Evolutionary conservation across 2,888 invertebrate species (phyloP).

Genomic region (Petrolisthes manimaculis): DNA sequence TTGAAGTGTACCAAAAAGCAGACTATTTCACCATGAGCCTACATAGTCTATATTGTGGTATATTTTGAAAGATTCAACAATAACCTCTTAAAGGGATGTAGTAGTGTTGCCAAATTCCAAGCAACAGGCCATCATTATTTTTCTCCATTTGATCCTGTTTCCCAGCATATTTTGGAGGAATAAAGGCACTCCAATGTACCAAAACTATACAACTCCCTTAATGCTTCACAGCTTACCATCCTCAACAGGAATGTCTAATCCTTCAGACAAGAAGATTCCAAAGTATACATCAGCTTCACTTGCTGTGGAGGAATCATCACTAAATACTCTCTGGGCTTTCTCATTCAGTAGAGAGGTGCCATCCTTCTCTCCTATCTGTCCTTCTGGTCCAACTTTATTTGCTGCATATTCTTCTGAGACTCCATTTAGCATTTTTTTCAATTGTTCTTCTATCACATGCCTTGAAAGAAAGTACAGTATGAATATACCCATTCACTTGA

Average conservation of each 20-base stretch:
- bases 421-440: neutral
- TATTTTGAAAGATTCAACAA: neutral
- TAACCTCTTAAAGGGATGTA: neutral
- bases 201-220: neutral
- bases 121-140: too few relatives aligned
- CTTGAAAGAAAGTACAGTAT: neutral
- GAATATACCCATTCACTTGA: too few relatives aligned
- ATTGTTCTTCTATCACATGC: conserved; percentile 12
- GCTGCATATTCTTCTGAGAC: neutral
- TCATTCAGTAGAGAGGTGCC: neutral
- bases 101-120: too few relatives aligned
- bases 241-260: neutral
- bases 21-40: too few relatives aligned
- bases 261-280: conserved; percentile 9
- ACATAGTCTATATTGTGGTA: too few relatives aligned
- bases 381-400: neutral
- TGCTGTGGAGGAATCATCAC: neutral
- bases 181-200: too few relatives aligned
- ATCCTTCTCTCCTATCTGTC: too few relatives aligned
- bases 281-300: conserved; percentile 6
- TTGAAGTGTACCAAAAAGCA: too few relatives aligned
- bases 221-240: neutral
- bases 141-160: too few relatives aligned
- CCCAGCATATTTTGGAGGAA: too few relatives aligned
- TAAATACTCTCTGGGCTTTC: conserved; percentile 16